A percentile compares a stretch with the other conserved stretches of the same genome.
phyloP scores from a whole-genome alignment of 2,113 vertebrate genomes.

The Micromys minutus region DNA sequence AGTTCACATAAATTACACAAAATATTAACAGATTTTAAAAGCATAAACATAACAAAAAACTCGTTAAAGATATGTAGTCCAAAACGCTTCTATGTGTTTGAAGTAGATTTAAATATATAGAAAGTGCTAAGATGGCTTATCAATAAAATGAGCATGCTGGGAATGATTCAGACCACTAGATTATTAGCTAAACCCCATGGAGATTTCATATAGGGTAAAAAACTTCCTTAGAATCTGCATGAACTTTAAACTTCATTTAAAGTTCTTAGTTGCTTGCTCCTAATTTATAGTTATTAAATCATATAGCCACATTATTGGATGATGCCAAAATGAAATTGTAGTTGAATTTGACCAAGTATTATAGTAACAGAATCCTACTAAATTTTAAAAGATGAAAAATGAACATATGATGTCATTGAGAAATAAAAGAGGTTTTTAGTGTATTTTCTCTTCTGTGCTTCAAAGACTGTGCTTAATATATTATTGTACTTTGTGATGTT shows the following conservation, averaged over 20 bases:
- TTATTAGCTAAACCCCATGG: background rate
- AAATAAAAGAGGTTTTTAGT: background rate
- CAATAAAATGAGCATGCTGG: background rate
- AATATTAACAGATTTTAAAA: background rate
- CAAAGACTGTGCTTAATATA: constrained; percentile 40
- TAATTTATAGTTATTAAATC: constrained; percentile 44
- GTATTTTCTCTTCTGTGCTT: constrained; percentile 45
- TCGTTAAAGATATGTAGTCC: background rate
- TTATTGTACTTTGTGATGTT: background rate
- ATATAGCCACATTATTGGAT: constrained; percentile 8
- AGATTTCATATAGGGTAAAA: background rate
- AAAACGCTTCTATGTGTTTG: background rate
- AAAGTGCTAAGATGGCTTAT: background rate
- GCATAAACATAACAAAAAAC: constrained; percentile 2
- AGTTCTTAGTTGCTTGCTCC: background rate
- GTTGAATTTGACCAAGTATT: background rate
- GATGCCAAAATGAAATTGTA: constrained; percentile 40
- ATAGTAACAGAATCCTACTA: constrained; percentile 8
- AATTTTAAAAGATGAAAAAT: constrained; percentile 29
- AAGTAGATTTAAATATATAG: background rate
- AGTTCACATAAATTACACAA: background rate
- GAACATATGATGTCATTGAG: background rate
- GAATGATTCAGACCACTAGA: background rate
- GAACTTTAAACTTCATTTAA: constrained; percentile 20
- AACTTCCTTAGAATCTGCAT: background rate